Conservation (phyloP, 2,797 vertebrate species). For the Mus caroli region DNA sequence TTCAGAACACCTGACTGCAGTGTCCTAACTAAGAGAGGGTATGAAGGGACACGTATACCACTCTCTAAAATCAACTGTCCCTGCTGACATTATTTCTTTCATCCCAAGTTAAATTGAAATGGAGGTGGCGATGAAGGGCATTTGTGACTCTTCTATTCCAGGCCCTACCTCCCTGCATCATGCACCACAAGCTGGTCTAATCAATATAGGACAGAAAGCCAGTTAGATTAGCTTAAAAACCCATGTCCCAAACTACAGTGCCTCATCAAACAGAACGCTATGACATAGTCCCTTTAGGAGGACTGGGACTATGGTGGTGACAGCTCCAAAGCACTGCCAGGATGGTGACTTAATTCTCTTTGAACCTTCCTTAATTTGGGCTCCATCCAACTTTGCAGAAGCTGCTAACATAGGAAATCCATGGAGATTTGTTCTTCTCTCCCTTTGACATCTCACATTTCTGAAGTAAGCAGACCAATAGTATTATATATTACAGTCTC, state of each 20-base stretch:
- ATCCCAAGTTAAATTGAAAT: not conserved
- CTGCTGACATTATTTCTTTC: not conserved
- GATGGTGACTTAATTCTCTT: too few species aligned
- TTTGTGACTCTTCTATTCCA: not conserved
- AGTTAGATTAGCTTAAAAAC: not conserved
- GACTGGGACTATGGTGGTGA: accelerated
- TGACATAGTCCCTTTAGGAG: not conserved
- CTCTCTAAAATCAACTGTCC: not conserved
- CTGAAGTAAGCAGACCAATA: too few species aligned
- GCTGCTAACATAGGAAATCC: not conserved
- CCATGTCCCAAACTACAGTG: too few species aligned
- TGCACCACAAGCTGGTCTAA: not conserved
- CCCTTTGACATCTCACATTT: not conserved
- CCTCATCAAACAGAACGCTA: not conserved
- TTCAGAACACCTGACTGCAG: not conserved
- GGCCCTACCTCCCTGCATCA: accelerated
- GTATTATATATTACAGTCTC: not conserved
- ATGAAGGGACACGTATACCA: not conserved
- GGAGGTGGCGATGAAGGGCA: not conserved
- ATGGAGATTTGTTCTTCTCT: not conserved
- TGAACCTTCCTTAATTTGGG: not conserved
- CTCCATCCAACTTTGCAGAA: not conserved
- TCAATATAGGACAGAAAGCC: not conserved
- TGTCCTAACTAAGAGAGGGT: not conserved
- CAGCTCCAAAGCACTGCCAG: not conserved